Evolutionary conservation across 2,113 vertebrate genomes (phyloP).

Genomic region (Menura novaehollandiae): DNA sequence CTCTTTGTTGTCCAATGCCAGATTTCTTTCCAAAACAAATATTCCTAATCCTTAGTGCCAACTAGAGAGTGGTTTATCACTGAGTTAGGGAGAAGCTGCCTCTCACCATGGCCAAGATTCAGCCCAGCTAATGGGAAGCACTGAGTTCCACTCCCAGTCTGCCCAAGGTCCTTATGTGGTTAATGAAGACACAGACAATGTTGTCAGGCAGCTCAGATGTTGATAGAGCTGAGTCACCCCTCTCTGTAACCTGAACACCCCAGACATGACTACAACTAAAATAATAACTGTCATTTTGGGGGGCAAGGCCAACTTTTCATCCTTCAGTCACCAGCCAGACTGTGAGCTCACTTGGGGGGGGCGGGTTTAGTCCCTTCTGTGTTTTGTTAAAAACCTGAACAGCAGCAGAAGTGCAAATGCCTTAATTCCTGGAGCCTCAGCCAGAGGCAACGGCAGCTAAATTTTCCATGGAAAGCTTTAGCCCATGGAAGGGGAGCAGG

Average conservation of each 20-base stretch:
- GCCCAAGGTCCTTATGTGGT: not conserved
- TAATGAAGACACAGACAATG: not conserved
- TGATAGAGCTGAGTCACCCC: not conserved
- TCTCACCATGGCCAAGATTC: not conserved
- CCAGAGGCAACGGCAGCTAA: not conserved
- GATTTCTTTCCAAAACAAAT: not conserved
- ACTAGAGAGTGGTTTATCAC: not conserved
- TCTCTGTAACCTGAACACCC: not conserved
- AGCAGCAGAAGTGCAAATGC: not conserved
- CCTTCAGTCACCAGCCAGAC: not conserved
- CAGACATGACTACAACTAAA: not conserved
- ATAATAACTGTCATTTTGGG: not conserved
- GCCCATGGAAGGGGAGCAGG: not conserved
- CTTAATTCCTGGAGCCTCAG: not conserved
- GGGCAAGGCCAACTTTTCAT: not conserved
- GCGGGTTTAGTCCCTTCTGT: not conserved
- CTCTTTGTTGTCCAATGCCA: not conserved
- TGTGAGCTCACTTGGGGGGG: not conserved
- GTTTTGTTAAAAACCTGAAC: not conserved
- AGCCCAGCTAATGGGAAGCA: not conserved
- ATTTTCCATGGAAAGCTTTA: constrained; percentile 31
- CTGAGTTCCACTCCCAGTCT: not conserved
- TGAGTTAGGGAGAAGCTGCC: not conserved
- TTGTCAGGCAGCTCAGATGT: not conserved
- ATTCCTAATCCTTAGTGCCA: not conserved